Evolutionary conservation across 2,797 vertebrate genomes (phyloP), one percentile per base, ranked within the genome.

Genomic region (Phoxinus dragarum): DNA sequence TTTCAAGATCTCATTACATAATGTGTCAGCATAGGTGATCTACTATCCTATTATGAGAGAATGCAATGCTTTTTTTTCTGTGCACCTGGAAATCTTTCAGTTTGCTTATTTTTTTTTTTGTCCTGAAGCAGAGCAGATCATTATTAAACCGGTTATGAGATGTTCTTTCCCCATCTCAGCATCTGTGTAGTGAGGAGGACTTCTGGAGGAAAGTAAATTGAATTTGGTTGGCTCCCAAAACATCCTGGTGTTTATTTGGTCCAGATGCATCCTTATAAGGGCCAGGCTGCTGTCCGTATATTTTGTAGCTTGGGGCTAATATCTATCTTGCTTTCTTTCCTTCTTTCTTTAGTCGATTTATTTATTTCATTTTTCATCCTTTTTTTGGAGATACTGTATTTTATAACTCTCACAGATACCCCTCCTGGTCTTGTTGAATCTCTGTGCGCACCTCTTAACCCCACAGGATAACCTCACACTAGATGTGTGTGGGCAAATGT

Each of bases 181-280:
- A 76, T 49, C 87, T 91, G 52, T 72, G 87, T 89, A 52, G 83
- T 75, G 90, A 90, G 86, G 52, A 84, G 42, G 77, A 77, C 91
- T 90, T 66, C 64, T 90, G 72, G 85, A 89, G 87, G 74, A 3
- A 44, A 47, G 84, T 84, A 81, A 90, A 93, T 90, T 85, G 61
- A 86, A 92, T 94, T 94, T 89, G 31, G 79, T 89, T 86, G 90
- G 84, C 90, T 90, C 86, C 86, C 86, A 86, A 89, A 88, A 81
- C 42, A 87, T 88, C 83, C 49, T 59, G 1, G n/a, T n/a, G 67
- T 84, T 79, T 71, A 61, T 84, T 79, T 79, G 75, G 52, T 78
- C 75, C 67, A 49, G 75, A 71, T 69, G 52, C 49, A 64, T 49
- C 67, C 21, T 71, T 78, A 72, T 84, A 38, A 79, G 47, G 38